Base-by-base conservation (phyloP, 2,797 vertebrate species). In the Vipera latastei region DNA sequence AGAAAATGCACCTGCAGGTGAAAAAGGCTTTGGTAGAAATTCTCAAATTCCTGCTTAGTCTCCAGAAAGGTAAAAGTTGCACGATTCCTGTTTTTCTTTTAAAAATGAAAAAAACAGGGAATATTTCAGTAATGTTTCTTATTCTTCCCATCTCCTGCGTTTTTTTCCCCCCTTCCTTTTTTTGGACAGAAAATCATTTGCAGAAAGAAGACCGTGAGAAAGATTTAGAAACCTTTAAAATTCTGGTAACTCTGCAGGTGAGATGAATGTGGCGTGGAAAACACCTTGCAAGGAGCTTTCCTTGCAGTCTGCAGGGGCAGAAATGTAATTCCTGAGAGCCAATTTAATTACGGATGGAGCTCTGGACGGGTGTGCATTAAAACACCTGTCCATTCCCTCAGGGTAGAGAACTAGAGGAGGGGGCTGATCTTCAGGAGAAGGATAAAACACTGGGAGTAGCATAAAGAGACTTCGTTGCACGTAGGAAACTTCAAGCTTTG, bases 241-340 rank as follows among this genome's bases (percentile, higher is more conserved):
- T 98, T 0, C 98, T 99, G 48, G 97, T 97, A 88, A 96, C 98
- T 93, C 96, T 99, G 53, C 99, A 99, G 98, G 99, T 98, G 96
- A 87, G 48, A 53, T 16, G 89, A 59, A 65, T 14, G 13, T n/a
- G 51, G 6, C 73, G 78, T 65, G 38, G 13, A 2, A 83, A 60
- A 44, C 25, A 0, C 8, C 32, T 38, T 13, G 9, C 32, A 6
- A 63, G n/a, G 55, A 18, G 4, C 14, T 38, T 53, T 28, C 51
- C 6, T 28, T 56, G 22, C 53, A 53, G 8, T 53, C 11, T 88
- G 48, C 48, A 20, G 16, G 11, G 57, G 85, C 18, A 20, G 60
- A 4, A 57, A 73, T 59, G 32, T 73, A 53, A 65, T 32, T 32
- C 6, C 55, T 55, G 1, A 28, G 48, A 20, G 48, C 3, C 12